A percentile compares a stretch with the other conserved stretches of the same genome.
Conservation (phyloP, 2,797 vertebrate genomes). For the Acanthis flammea region DNA sequence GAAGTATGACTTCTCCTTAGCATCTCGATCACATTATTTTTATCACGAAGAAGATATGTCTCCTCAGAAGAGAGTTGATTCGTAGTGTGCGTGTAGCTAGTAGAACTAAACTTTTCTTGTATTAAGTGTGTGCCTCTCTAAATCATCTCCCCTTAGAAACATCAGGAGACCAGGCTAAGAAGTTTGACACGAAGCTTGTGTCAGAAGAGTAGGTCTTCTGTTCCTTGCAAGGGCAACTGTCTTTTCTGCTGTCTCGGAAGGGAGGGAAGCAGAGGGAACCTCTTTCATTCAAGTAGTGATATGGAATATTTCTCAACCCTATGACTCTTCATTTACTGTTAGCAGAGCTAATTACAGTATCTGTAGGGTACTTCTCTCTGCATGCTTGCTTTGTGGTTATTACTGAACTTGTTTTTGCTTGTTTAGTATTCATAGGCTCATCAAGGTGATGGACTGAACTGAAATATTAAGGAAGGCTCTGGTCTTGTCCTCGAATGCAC, state of each 20-base stretch:
- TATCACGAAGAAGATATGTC: background rate
- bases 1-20: rapidly evolving
- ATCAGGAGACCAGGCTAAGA: background rate
- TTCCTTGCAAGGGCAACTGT: background rate
- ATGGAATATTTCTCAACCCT: background rate
- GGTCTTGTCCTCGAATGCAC: background rate
- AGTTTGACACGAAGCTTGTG: rapidly evolving
- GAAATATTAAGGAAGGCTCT: constrained; percentile 6
- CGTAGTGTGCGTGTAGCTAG: background rate
- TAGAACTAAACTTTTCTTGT: background rate
- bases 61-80: background rate
- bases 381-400: constrained; percentile 4
- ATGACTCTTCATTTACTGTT: background rate
- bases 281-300: background rate
- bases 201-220: constrained; percentile 1
- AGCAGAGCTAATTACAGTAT: background rate
- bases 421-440: background rate
- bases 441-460: background rate
- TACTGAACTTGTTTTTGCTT: constrained; percentile 15
- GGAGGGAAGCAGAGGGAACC: background rate
- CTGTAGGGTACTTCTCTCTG: background rate
- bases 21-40: background rate
- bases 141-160: background rate
- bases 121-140: background rate
- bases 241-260: background rate